A percentile compares a stretch with the other conserved stretches of the same genome.
Evolutionary conservation across 1,140 invertebrate species (phyloP).

Genomic region (Drosophila repletoides): DNA sequence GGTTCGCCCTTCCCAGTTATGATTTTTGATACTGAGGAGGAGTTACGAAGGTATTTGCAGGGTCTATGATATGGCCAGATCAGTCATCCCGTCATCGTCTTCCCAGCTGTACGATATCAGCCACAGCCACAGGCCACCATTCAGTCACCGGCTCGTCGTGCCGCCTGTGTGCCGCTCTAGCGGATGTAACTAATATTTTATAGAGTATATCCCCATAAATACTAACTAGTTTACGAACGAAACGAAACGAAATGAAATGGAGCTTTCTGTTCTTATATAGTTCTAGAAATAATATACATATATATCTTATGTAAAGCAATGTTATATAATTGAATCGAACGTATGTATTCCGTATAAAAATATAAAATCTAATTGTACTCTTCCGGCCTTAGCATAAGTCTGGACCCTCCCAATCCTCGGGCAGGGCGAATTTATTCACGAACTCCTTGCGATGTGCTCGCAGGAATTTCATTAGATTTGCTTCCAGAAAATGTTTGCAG

Average conservation of each 20-base stretch:
- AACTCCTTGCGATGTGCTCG: conserved; percentile 52
- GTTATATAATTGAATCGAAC: no score
- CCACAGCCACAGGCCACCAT: neutral
- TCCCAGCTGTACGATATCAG: conserved; percentile 60
- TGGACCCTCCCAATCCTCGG: conserved; percentile 39
- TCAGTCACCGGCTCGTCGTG: conserved; percentile 1
- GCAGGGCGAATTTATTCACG: conserved; percentile 47
- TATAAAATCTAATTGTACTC: no score
- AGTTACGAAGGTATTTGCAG: conserved; percentile 88
- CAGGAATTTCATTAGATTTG: conserved; percentile 51
- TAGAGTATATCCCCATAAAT: neutral
- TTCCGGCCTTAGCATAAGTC: no score
- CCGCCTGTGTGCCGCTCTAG: conserved; percentile 36
- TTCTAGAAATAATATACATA: no score
- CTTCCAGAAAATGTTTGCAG: conserved; percentile 32
- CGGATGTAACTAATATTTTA: neutral
- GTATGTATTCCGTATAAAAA: no score
- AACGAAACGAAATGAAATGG: neutral
- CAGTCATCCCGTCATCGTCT: conserved; percentile 75
- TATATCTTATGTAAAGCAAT: no score
- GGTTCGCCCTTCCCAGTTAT: conserved; percentile 99
- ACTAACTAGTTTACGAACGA: neutral
- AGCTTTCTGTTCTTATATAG: no score
- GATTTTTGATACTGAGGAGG: conserved; percentile 99
- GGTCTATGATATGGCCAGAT: conserved; percentile 81